A percentile compares a stretch with the other conserved stretches of the same genome.
Evolutionary conservation across 35 echinoderm and acorn worm species (phyloP).

Genomic region (Ophiothrix spiculata): DNA sequence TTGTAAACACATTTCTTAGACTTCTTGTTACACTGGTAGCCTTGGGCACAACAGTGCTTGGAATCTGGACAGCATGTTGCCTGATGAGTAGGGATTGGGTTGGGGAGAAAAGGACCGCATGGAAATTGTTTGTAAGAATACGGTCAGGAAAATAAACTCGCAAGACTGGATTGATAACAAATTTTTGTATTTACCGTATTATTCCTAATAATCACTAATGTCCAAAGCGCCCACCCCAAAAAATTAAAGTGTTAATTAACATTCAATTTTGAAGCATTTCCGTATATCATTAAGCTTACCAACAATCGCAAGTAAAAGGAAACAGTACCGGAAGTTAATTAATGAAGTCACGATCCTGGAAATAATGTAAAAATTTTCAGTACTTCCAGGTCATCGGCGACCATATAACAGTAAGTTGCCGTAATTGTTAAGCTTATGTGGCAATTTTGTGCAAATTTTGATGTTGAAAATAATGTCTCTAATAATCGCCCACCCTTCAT

Average conservation of each 20-base stretch:
- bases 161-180: background rate
- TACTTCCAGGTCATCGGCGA: too few relatives aligned
- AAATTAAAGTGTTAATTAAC: background rate
- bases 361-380: too few relatives aligned
- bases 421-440: too few relatives aligned
- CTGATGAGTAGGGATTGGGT: background rate
- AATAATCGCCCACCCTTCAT: too few relatives aligned
- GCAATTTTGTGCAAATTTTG: too few relatives aligned
- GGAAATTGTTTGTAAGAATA: background rate
- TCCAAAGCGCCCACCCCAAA: background rate
- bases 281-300: too few relatives aligned
- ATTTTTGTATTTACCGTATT: background rate
- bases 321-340: too few relatives aligned
- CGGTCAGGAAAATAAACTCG: background rate
- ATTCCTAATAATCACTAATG: background rate
- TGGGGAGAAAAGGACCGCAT: background rate
- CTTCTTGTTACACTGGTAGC: background rate
- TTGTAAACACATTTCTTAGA: background rate
- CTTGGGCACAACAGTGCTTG: conserved; percentile 20
- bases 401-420: too few relatives aligned
- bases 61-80: conserved; percentile 10
- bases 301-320: too few relatives aligned
- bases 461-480: too few relatives aligned
- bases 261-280: too few relatives aligned
- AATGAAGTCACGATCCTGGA: too few relatives aligned